Conservation (phyloP, 2,888 invertebrate species). For the Ptychoptera contaminata region DNA sequence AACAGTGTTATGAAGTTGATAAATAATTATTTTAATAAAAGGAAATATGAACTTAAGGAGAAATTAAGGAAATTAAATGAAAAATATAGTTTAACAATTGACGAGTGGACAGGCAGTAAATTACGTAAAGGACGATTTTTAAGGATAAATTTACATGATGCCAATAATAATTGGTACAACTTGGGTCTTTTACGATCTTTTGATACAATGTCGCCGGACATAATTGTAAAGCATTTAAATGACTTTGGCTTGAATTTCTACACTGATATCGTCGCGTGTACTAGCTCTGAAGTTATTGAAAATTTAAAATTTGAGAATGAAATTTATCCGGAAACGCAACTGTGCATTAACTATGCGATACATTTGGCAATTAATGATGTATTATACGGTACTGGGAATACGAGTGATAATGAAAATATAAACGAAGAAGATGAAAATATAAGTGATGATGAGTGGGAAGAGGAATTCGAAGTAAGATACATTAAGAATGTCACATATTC, state of each 20-base stretch:
- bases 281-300: not conserved
- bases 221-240: not conserved
- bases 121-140: too few species aligned
- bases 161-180: not conserved
- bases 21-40: too few species aligned
- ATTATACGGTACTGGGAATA: not conserved
- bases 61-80: too few species aligned
- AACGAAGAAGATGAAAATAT: too few species aligned
- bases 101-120: too few species aligned
- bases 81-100: too few species aligned
- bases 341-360: not conserved
- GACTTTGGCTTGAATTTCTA: not conserved
- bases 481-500: too few species aligned
- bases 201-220: not conserved
- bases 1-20: too few species aligned
- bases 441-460: too few species aligned
- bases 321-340: not conserved
- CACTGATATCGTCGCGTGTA: not conserved
- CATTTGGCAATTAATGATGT: not conserved
- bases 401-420: not conserved
- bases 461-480: too few species aligned
- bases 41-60: too few species aligned
- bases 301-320: not conserved
- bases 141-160: too few species aligned
- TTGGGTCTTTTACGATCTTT: not conserved